These are phyloP conservation scores for Phaonia tiefii DNA, from an alignment of 2,888 invertebrate species.

Conservation along the genomic window DNA sequence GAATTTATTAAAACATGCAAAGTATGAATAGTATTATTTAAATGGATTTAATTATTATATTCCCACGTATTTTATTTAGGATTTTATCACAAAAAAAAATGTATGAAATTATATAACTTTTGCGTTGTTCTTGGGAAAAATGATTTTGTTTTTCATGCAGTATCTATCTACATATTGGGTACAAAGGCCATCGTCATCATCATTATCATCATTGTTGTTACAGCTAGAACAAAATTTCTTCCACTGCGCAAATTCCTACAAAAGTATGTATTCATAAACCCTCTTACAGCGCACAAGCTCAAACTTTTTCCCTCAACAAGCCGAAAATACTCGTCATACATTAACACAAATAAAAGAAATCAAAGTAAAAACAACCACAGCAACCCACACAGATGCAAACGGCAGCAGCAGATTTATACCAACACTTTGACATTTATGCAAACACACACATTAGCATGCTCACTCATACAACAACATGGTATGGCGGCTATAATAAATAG, in stretches of 20 bases:
- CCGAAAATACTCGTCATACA: slow-evolving; percentile 48
- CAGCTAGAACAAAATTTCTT: slow-evolving; percentile 61
- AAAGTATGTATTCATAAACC: slow-evolving; percentile 80
- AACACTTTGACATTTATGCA: background rate
- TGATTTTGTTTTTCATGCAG: background rate
- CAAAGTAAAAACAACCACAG: background rate
- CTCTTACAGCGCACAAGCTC: slow-evolving; percentile 79
- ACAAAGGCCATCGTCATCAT: slow-evolving; percentile 21
- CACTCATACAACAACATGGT: background rate
- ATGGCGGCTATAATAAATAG: background rate
- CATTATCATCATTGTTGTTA: too few species aligned
- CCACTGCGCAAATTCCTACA: slow-evolving; percentile 79
- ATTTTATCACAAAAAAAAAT: background rate
- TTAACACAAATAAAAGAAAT: slow-evolving; percentile 4
- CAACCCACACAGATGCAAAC: background rate
- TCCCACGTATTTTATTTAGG: too few species aligned
- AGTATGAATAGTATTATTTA: too few species aligned
- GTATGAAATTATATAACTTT: slow-evolving; percentile 24
- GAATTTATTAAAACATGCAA: too few species aligned
- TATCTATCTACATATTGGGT: slow-evolving; percentile 4
- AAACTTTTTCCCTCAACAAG: slow-evolving; percentile 70
- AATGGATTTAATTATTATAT: too few species aligned
- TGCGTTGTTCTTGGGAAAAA: background rate
- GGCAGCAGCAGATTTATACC: background rate
- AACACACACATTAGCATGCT: slow-evolving; percentile 2